Evolutionary conservation across 2,113 vertebrate species (phyloP).

Genomic region (Coreoperca whiteheadi): DNA sequence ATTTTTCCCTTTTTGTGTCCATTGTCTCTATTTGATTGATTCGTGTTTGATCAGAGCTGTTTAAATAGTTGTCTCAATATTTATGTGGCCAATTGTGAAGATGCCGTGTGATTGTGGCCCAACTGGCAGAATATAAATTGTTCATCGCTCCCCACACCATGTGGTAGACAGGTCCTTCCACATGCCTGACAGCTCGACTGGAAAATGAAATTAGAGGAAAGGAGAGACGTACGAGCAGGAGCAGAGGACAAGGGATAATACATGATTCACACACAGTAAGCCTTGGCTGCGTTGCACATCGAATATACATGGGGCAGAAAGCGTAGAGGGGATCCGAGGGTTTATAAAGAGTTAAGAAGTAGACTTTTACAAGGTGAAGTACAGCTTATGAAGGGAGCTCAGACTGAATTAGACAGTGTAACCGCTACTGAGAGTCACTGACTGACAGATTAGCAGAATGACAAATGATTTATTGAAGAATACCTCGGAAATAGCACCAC

Average conservation of each 20-base stretch:
- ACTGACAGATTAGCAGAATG: conserved; percentile 40
- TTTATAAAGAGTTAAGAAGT: conserved; percentile 58
- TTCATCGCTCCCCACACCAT: conserved; percentile 28
- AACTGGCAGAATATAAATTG: conserved; percentile 52
- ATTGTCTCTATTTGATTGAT: conserved; percentile 53
- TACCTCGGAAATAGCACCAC: background rate
- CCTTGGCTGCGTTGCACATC: conserved; percentile 30
- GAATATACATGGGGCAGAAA: conserved; percentile 35
- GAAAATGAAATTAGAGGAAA: conserved; percentile 62
- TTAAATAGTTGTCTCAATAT: conserved; percentile 73
- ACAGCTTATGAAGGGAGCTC: conserved; percentile 40
- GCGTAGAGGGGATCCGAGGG: conserved; percentile 29
- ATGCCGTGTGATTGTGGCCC: conserved; percentile 49
- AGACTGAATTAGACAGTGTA: conserved; percentile 45
- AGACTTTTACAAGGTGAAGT: conserved; percentile 54
- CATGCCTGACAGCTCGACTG: conserved; percentile 48
- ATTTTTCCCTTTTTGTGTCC: conserved; percentile 8
- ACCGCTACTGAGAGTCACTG: conserved; percentile 26
- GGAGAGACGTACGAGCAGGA: conserved; percentile 17
- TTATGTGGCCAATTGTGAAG: conserved; percentile 56
- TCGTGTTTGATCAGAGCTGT: conserved; percentile 67
- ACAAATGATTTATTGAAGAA: conserved; percentile 40
- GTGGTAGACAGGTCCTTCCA: conserved; percentile 44
- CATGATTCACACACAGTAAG: conserved; percentile 46
- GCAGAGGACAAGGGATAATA: conserved; percentile 45